Evolutionary conservation across 2,888 invertebrate species (phyloP), one percentile per base, ranked within the genome.

Genomic region (Cosmia trapezina): DNA sequence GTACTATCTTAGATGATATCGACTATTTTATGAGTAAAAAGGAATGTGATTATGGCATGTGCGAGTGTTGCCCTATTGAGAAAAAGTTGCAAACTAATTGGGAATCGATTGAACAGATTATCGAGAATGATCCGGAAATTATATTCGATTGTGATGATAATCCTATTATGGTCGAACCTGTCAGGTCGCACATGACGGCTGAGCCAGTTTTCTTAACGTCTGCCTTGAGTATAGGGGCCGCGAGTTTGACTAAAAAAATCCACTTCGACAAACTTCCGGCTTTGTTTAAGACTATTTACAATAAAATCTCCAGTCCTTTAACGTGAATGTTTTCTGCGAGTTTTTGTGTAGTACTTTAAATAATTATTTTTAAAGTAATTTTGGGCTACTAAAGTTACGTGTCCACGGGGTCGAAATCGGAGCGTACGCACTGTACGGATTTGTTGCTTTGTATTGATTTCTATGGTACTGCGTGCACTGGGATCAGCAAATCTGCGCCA

Each of bases 101-200:
- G 96, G 86, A 93, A 70, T 92, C 93, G 0, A 95, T 96, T 41
- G 95, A 95, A 87, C 93, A 95, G 68, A 94, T 94, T 1, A 96
- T 96, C n/a, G 95, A 95, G 64, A 95, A 95, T 59, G 95, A 96
- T 86, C 95, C 96, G 3, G 96, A 96, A 82, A 96, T 96, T 1
- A 96, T 96, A 76, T 96, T 96, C 87, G 96, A 96, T 89, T 81
- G 88, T 14, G 93, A 96, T 33, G 93, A 95, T 59, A 94, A 94
- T 78, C 95, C 95, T 17, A 93, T 94, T 12, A 86, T 94, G 2
- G 93, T 95, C 4, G 93, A 94, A 72, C 91, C 90, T 6, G 87
- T 91, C 1, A 89, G 85, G 45, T 14, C 51, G 0, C 19, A 51
- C 8, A 51, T 62, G 9, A 86, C 87, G 14, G 59, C 63, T 57